These are phyloP conservation scores for Ascaphus truei DNA, from an alignment of 2,113 vertebrate species.

Conservation along the genomic window DNA sequence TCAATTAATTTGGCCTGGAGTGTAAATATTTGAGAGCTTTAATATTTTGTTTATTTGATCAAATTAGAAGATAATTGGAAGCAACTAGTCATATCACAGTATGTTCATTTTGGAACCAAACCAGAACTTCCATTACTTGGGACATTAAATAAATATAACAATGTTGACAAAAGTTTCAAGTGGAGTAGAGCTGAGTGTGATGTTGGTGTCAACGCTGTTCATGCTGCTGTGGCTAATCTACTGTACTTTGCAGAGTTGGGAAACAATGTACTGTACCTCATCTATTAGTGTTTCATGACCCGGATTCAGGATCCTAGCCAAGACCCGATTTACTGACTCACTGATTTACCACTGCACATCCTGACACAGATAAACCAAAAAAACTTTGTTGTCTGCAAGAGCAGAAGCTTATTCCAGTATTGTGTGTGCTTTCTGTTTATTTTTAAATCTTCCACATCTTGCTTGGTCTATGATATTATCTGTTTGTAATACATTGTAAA, in stretches of 20 bases:
- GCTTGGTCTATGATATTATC: not conserved
- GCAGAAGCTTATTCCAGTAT: not conserved
- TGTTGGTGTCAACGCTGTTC: not conserved
- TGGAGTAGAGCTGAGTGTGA: too few species aligned
- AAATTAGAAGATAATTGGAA: too few species aligned
- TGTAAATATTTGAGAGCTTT: too few species aligned
- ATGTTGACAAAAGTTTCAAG: too few species aligned
- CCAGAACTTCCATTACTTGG: too few species aligned
- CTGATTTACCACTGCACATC: slow-evolving; percentile 37
- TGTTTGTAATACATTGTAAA: not conserved
- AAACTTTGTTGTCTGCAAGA: not conserved
- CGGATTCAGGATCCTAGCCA: slow-evolving; percentile 28
- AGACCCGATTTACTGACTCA: slow-evolving; percentile 25
- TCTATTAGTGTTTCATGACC: slow-evolving; percentile 25
- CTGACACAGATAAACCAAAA: slow-evolving; percentile 38
- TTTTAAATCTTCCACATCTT: not conserved
- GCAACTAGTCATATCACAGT: too few species aligned
- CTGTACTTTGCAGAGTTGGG: slow-evolving; percentile 25
- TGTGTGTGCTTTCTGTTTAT: not conserved
- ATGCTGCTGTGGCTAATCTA: not conserved
- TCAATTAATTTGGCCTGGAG: too few species aligned
- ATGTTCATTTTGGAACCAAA: too few species aligned
- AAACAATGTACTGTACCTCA: not conserved
- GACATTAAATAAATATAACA: too few species aligned
- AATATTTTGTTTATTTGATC: too few species aligned